Evolutionary conservation across 2,797 vertebrate species (phyloP).

Genomic region (Sebastes oblongus): DNA sequence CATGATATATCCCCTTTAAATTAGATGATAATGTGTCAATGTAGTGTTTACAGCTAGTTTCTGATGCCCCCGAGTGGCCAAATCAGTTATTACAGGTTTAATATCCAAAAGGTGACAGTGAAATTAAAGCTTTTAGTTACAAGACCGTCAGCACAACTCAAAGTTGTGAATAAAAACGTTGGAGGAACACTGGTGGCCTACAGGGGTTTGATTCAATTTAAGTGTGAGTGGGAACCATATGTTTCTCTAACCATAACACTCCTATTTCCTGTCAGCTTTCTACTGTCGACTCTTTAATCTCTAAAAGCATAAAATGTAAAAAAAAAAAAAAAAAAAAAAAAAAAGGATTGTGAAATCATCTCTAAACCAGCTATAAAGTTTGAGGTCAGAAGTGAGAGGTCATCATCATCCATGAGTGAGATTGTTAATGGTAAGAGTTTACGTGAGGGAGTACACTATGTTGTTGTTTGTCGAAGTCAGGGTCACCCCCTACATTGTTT

Average conservation of each 20-base stretch:
- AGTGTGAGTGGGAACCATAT: background rate
- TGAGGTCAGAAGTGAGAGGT: background rate
- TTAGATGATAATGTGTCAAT: background rate
- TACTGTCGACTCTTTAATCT: background rate
- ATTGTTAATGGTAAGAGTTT: background rate
- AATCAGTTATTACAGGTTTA: background rate
- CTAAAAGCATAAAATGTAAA: background rate
- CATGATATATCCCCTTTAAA: background rate
- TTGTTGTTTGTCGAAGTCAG: background rate
- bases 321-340: background rate
- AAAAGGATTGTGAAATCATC: background rate
- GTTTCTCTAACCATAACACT: background rate
- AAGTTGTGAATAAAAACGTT: background rate
- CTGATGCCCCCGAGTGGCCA: background rate
- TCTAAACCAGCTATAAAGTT: background rate
- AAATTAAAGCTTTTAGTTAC: background rate
- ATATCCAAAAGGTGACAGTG: background rate
- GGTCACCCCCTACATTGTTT: background rate
- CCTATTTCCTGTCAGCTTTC: background rate
- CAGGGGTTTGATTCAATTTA: background rate
- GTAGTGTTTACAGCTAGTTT: background rate
- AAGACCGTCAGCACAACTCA: background rate
- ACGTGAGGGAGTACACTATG: background rate
- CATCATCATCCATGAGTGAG: background rate
- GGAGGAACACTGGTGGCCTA: too few relatives aligned